A percentile compares a stretch with the other conserved stretches of the same genome.
Conservation (phyloP, 64 coral and sea anemone species). For the Pachyseris speciosa region DNA sequence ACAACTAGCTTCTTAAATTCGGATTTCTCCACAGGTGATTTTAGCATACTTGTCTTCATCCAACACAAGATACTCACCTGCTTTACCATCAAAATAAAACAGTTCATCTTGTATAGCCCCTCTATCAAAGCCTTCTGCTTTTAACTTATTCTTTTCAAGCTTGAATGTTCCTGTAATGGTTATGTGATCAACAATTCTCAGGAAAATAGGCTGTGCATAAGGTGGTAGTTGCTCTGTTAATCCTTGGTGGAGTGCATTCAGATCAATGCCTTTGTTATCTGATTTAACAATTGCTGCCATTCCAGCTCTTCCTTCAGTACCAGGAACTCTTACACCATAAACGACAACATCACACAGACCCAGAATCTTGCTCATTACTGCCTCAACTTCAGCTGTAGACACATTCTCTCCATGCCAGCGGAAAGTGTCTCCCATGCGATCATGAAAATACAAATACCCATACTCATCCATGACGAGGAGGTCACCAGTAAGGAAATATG, state of each 20-base stretch:
- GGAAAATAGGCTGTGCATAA: conserved; percentile 79
- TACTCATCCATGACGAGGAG: conserved; percentile 82
- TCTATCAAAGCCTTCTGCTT: conserved; percentile 83
- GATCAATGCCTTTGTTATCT: conserved; percentile 48
- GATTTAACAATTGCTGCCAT: conserved; percentile 82
- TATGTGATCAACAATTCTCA: conserved; percentile 71
- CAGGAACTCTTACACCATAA: conserved; percentile 87
- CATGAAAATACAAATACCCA: conserved; percentile 88
- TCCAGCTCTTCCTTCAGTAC: conserved; percentile 80
- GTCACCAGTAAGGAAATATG: conserved; percentile 74
- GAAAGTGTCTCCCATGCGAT: conserved; percentile 96
- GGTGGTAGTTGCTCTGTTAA: conserved; percentile 62
- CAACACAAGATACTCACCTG: conserved; percentile 51
- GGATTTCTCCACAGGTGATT: conserved; percentile 56
- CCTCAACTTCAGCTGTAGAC: conserved; percentile 94
- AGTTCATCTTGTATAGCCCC: conserved; percentile 67
- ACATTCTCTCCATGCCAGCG: conserved; percentile 98
- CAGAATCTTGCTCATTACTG: conserved; percentile 73
- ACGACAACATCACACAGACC: conserved; percentile 79
- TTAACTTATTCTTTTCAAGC: conserved; percentile 84
- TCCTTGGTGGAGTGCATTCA: conserved; percentile 22
- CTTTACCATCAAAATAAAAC: conserved; percentile 63
- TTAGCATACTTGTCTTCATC: conserved; percentile 62
- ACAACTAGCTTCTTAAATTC: conserved; percentile 34
- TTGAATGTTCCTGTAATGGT: conserved; percentile 88